Evolutionary conservation across 2,797 vertebrate genomes (phyloP), one percentile per base, ranked within the genome.

Genomic region (Sebastes oblongus): DNA sequence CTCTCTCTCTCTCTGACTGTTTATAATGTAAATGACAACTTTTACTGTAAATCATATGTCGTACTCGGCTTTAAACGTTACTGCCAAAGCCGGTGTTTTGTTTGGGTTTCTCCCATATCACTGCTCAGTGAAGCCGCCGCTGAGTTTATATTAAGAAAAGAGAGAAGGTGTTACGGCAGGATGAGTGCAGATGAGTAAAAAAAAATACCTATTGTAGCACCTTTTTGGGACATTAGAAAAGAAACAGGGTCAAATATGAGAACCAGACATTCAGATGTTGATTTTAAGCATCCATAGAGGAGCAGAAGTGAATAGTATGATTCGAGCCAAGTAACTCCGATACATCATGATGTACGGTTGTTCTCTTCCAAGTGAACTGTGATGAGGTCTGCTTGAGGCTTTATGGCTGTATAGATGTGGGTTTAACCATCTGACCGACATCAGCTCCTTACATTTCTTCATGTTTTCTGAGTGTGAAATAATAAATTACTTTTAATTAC

Each of bases 21-120:
- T 68, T 89, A 73, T 75, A 80, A 80, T 61, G 69, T 50, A 77
- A 78, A 86, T 60, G 74, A 66, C 69, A 65, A 66, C 60, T 72
- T 81, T 29, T 22, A 72, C 76, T 60, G 70, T 78, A 75, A 92
- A 88, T 90, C 73, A 32, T 39, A 58, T 8, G 55, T 82, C 84
- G 70, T 39, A 36, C 20, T 55, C 61, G 54, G 56, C 73, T 74
- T 81, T 61, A 56, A 76, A 62, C n/a, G 67, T 30, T 12, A 20
- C 8, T 55, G 69, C 52, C 56, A 66, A 72, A 74, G 62, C 54
- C 58, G 8, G 11, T 52, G 65, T 75, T 86, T 76, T 82, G 76
- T 85, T 85, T 86, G 78, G 72, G 66, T 82, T 84, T 67, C 66
- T 65, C 59, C 69, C 60, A 32, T 46, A 62, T 62, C 55, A 18